Evolutionary conservation across 2,797 vertebrate species (phyloP).

Genomic region (Calcarius lapponicus): DNA sequence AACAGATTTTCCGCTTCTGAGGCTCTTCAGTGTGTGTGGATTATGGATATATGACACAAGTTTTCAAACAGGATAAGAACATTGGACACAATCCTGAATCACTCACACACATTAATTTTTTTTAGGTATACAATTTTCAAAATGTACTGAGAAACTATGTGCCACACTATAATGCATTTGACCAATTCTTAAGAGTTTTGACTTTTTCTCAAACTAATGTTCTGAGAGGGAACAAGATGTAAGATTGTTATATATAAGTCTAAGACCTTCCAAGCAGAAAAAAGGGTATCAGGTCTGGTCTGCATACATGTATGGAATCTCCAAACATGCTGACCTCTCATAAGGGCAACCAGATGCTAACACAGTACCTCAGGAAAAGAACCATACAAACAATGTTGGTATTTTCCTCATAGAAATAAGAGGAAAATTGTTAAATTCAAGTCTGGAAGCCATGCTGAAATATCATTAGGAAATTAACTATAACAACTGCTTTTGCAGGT

Average conservation of each 20-base stretch:
- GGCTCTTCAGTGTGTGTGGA: background rate
- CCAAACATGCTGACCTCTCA: background rate
- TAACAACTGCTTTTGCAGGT: background rate
- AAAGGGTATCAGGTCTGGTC: background rate
- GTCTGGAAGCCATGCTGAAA: background rate
- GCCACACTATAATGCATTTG: background rate
- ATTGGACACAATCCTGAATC: background rate
- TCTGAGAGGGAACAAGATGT: background rate
- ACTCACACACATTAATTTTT: background rate
- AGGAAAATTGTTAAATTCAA: background rate
- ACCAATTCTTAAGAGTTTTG: background rate
- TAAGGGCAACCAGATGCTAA: background rate
- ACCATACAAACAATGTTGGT: accelerated
- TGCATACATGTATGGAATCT: background rate
- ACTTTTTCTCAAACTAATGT: background rate
- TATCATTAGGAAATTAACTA: background rate
- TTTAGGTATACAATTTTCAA: background rate
- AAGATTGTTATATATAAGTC: background rate
- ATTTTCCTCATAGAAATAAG: background rate
- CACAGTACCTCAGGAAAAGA: background rate
- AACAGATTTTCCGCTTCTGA: background rate
- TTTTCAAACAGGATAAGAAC: background rate
- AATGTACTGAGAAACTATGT: background rate
- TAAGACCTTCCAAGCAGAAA: background rate
- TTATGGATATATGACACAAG: background rate